These are phyloP conservation scores for Phocides pigmalion DNA, from an alignment of 1,140 invertebrate species.

Conservation along the genomic window DNA sequence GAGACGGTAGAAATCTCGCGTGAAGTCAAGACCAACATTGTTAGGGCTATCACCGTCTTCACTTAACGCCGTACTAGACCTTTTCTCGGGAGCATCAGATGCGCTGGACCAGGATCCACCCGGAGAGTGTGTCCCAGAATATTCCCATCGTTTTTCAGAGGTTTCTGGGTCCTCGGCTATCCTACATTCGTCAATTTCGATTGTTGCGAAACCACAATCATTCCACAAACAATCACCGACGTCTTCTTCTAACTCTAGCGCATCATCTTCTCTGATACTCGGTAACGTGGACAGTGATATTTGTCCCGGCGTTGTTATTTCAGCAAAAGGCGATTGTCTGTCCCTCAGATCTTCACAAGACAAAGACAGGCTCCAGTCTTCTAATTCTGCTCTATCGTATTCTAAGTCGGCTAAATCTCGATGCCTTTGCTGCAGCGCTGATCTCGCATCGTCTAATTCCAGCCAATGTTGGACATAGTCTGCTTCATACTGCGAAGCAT, in stretches of 20 bases:
- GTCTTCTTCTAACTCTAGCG: slow-evolving; percentile 89
- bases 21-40: slow-evolving; percentile 90
- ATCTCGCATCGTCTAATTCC: slow-evolving; percentile 87
- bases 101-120: slow-evolving; percentile 87
- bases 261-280: slow-evolving; percentile 89
- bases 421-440: slow-evolving; percentile 87
- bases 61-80: slow-evolving; percentile 88
- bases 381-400: slow-evolving; percentile 89
- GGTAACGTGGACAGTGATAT: slow-evolving; percentile 86
- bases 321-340: slow-evolving; percentile 78
- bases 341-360: slow-evolving; percentile 87
- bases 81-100: slow-evolving; percentile 85
- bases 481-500: slow-evolving; percentile 87
- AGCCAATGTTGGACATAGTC: slow-evolving; percentile 91
- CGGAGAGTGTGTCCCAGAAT: slow-evolving; percentile 83
- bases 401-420: slow-evolving; percentile 88
- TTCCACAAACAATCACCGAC: slow-evolving; percentile 90
- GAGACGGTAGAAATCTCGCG: slow-evolving; percentile 89
- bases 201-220: slow-evolving; percentile 76
- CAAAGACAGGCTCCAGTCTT: slow-evolving; percentile 91
- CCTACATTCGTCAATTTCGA: slow-evolving; percentile 78
- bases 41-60: slow-evolving; percentile 87
- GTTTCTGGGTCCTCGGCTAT: slow-evolving; percentile 66
- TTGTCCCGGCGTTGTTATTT: slow-evolving; percentile 83
- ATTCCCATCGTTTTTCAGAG: slow-evolving; percentile 82